These are phyloP conservation scores for Lochmaea capreae DNA, from an alignment of 2,888 invertebrate species.

Conservation along the genomic window DNA sequence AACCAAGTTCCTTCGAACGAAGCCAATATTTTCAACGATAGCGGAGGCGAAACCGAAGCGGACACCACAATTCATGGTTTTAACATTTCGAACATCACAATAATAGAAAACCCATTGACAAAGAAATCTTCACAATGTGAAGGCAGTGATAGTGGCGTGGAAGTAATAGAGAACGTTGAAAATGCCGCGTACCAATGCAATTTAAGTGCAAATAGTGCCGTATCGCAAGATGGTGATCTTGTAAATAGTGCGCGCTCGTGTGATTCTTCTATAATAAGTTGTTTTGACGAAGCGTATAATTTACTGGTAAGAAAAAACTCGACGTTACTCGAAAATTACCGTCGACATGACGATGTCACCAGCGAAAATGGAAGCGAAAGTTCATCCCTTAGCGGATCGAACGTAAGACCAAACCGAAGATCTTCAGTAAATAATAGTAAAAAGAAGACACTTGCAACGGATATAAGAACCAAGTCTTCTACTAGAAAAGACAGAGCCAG, in stretches of 20 bases:
- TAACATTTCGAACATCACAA: conserved; percentile 58
- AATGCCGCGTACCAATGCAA: conserved; percentile 65
- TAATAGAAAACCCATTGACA: conserved; percentile 53
- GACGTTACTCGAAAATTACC: conserved; percentile 62
- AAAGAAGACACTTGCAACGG: conserved; percentile 48
- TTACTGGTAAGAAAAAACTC: conserved; percentile 64
- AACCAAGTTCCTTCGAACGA: not conserved
- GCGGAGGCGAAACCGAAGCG: conserved; percentile 50
- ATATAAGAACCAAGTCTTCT: conserved; percentile 60
- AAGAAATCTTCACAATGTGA: conserved; percentile 65
- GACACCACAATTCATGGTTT: conserved; percentile 61
- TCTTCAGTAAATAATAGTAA: conserved; percentile 47
- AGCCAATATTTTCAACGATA: conserved; percentile 17
- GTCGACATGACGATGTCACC: conserved; percentile 67
- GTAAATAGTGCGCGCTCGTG: conserved; percentile 76
- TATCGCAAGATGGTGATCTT: conserved; percentile 70
- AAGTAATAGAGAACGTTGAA: conserved; percentile 70
- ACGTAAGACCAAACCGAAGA: conserved; percentile 63
- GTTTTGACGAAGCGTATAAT: conserved; percentile 73
- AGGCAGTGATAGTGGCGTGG: conserved; percentile 86
- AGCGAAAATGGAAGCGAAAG: conserved; percentile 84
- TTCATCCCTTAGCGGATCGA: conserved; percentile 73
- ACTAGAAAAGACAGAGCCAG: conserved; percentile 52
- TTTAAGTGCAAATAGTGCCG: conserved; percentile 72
- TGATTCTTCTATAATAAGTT: conserved; percentile 82